Base-by-base conservation (phyloP, 2,113 vertebrate species). In the Leptodactylus fuscus region DNA sequence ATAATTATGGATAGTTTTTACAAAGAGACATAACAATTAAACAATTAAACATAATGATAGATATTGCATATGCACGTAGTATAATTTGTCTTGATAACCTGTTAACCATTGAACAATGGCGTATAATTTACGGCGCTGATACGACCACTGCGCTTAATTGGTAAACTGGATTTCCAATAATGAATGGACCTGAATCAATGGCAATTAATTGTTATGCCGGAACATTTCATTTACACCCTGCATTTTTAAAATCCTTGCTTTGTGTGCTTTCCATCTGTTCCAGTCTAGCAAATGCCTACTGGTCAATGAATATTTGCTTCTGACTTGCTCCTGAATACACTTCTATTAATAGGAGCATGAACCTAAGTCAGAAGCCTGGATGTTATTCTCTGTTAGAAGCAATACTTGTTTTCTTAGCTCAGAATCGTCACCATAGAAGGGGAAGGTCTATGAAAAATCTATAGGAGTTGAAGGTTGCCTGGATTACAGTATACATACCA, bases 201-300 rank as follows among this genome's bases (percentile, higher is more conserved):
- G 16, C 46, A 34, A 71, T 22, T 75, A 75, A 60, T 75, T 83
- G 70, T 83, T 75, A 55, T 48, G 4, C 13, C 58, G 75, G 46
- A 34, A 16, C 58, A 71, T 79, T 80, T 79, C 41, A 55, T 85
- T 79, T 85, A 46, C 75, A 58, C 71, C 16, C 48, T 76, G 58
- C 29, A 36, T 67, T 60, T 67, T 41, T 69, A 27, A 67, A 34
- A 48, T 46, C 34, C 75, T 32, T 80, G 32, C 60, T 51, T 85
- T 85, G 75, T 80, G 49, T 36, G 7, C 36, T 24, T 79, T 49
- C 83, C 83, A 85, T 80, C 83, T 85, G 83, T 53, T 46, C 78
- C 74, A 20, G 48, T 71, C 60, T 27, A 78, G 20, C 46, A 85
- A 24, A 71, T 55, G 38, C 9, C 24, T 3, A 22, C 38, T 79